phyloP scores from a whole-genome alignment of 2,797 vertebrate genomes.

The Anas acuta region DNA sequence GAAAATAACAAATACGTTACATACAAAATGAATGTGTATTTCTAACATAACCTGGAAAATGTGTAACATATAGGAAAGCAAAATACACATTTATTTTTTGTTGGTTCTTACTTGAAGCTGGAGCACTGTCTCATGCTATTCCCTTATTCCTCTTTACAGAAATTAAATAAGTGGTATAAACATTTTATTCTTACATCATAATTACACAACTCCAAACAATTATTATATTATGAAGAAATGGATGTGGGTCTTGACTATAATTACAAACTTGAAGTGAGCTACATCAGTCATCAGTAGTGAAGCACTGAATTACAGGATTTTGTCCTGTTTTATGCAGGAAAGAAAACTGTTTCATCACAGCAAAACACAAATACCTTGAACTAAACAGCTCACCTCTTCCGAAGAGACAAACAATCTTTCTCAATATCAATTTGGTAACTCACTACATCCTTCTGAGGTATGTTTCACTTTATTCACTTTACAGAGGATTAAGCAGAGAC shows the following conservation, averaged over 20 bases:
- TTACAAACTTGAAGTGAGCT: slow-evolving; percentile 27
- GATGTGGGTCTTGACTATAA: slow-evolving; percentile 56
- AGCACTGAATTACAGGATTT: slow-evolving; percentile 24
- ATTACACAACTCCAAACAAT: slow-evolving; percentile 41
- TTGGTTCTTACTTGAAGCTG: not conserved
- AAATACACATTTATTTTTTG: not conserved
- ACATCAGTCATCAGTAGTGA: slow-evolving; percentile 19
- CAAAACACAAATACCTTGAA: not conserved
- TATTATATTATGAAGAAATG: slow-evolving; percentile 52
- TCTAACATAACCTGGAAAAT: slow-evolving; percentile 45
- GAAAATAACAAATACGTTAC: slow-evolving; percentile 68
- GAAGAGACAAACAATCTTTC: slow-evolving; percentile 45
- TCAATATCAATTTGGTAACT: slow-evolving; percentile 50
- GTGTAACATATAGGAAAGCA: slow-evolving; percentile 19
- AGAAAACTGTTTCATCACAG: slow-evolving; percentile 1
- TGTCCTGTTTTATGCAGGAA: not conserved
- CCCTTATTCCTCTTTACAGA: slow-evolving; percentile 33
- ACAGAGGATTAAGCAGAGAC: slow-evolving; percentile 38
- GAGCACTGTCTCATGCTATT: not conserved
- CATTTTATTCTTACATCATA: slow-evolving; percentile 46
- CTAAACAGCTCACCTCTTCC: slow-evolving; percentile 35
- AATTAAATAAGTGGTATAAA: slow-evolving; percentile 56
- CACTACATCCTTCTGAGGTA: slow-evolving; percentile 19
- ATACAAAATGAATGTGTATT: slow-evolving; percentile 64
- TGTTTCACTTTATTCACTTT: slow-evolving; percentile 35